Percentiles rank a stretch among this genome's conserved stretches.
phyloP scores from a whole-genome alignment of 2,888 invertebrate species.

The Phalera bucephala region DNA sequence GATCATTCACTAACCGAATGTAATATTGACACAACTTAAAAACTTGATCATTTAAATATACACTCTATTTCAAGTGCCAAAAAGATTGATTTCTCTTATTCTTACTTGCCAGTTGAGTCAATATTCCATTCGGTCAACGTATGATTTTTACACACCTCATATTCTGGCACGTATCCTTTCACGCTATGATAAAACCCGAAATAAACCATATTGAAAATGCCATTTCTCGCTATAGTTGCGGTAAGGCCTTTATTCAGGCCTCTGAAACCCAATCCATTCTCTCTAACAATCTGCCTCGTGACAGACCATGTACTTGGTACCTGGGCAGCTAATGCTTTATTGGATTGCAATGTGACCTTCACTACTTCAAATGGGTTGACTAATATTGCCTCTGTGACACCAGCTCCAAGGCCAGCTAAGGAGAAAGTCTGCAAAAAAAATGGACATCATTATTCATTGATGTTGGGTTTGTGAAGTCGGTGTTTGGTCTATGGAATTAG shows the following conservation, averaged over 20 bases:
- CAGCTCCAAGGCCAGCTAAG: slow-evolving; percentile 93
- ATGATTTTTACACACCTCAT: slow-evolving; percentile 82
- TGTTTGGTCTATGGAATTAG: no score
- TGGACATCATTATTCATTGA: slow-evolving; percentile 1
- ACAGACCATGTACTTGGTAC: slow-evolving; percentile 90
- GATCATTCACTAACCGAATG: no score
- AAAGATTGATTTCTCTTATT: no score
- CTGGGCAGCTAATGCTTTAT: slow-evolving; percentile 85
- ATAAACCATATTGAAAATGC: slow-evolving; percentile 96
- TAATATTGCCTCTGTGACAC: slow-evolving; percentile 94
- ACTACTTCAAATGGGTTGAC: slow-evolving; percentile 98
- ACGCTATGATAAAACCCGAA: slow-evolving; percentile 98
- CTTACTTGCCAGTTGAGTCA: no score
- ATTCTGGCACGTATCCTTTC: slow-evolving; percentile 87
- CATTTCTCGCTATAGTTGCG: slow-evolving; percentile 94
- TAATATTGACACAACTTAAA: no score
- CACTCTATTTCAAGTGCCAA: no score
- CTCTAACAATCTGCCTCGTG: slow-evolving; percentile 89
- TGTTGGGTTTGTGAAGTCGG: no score
- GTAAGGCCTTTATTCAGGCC: slow-evolving; percentile 95
- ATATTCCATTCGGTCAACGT: no score
- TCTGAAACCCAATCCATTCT: slow-evolving; percentile 89
- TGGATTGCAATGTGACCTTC: slow-evolving; percentile 94
- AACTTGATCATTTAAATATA: no score
- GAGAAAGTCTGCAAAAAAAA: slow-evolving; percentile 89